These are phyloP conservation scores for Chelonoidis abingdonii DNA, from an alignment of 2,113 vertebrate genomes.

Conservation along the genomic window DNA sequence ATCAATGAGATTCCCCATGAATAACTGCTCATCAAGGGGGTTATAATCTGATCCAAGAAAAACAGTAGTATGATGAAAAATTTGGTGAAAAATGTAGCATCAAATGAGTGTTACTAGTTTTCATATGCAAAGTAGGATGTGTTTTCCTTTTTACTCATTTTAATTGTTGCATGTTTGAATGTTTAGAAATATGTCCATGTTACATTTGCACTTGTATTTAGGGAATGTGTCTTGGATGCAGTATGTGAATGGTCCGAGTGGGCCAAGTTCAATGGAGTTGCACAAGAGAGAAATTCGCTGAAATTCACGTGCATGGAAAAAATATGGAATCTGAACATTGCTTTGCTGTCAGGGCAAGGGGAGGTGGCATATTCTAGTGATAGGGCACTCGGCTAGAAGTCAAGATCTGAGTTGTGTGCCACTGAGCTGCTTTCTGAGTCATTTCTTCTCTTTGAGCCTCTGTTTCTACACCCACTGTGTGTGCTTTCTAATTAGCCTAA, in stretches of 20 bases:
- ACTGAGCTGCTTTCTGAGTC: background rate
- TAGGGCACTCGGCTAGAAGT: constrained; percentile 42
- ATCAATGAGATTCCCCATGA: background rate
- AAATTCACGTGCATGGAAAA: background rate
- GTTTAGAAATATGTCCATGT: background rate
- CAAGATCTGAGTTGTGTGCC: constrained; percentile 27
- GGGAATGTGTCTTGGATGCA: background rate
- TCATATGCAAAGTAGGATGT: background rate
- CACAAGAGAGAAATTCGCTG: background rate
- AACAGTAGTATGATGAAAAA: background rate
- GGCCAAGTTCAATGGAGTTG: background rate
- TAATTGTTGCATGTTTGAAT: background rate
- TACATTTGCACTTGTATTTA: background rate
- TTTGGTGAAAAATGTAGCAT: background rate
- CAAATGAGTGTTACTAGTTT: constrained; percentile 42
- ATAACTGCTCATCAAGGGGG: background rate
- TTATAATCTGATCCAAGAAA: background rate
- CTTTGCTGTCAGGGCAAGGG: constrained; percentile 23
- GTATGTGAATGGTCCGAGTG: background rate
- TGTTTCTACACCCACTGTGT: constrained; percentile 46
- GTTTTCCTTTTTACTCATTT: background rate
- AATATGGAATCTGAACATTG: background rate
- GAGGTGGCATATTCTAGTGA: constrained; percentile 11
- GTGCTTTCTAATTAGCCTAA: constrained; percentile 36
- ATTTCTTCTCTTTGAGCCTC: background rate